Evolutionary conservation across 1,140 invertebrate genomes (phyloP).

Genomic region (Thrips palmi): DNA sequence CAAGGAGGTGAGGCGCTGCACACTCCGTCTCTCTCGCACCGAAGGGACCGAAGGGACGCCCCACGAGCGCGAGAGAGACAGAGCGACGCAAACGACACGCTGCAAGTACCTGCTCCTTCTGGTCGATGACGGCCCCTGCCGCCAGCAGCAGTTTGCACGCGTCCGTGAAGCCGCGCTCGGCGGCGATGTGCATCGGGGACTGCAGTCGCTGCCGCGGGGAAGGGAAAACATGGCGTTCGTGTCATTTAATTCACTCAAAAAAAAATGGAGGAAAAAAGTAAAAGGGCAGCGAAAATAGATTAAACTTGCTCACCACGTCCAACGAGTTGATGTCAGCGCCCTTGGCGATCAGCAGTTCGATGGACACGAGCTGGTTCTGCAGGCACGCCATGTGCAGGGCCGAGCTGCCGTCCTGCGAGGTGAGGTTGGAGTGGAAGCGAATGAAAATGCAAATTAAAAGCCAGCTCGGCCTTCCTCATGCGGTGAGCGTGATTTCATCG

Average conservation of each 20-base stretch:
- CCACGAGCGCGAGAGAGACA: too few relatives aligned
- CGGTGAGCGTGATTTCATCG: too few relatives aligned
- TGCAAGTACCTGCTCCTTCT: slow-evolving; percentile 36
- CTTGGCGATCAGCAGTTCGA: slow-evolving; percentile 46
- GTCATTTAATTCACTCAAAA: background rate
- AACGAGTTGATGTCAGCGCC: slow-evolving; percentile 50
- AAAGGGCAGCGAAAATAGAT: too few relatives aligned
- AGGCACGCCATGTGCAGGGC: slow-evolving; percentile 57
- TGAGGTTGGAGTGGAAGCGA: slow-evolving; percentile 2
- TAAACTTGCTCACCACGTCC: slow-evolving; percentile 41
- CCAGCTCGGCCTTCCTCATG: too few relatives aligned
- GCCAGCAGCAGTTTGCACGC: slow-evolving; percentile 42
- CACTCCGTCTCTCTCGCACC: too few relatives aligned
- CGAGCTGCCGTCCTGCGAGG: slow-evolving; percentile 49
- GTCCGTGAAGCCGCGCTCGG: slow-evolving; percentile 45
- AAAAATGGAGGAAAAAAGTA: background rate
- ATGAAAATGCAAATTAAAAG: slow-evolving; percentile 2
- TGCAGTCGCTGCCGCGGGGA: slow-evolving; percentile 33
- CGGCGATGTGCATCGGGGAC: slow-evolving; percentile 46
- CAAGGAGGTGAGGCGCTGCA: background rate
- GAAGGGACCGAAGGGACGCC: too few relatives aligned
- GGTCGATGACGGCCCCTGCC: slow-evolving; percentile 41
- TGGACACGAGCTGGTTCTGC: slow-evolving; percentile 46
- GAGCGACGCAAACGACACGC: too few relatives aligned
- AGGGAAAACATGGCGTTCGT: background rate